These are phyloP conservation scores for Crotalus horridus DNA, from an alignment of 2,113 vertebrate genomes.

Conservation along the genomic window DNA sequence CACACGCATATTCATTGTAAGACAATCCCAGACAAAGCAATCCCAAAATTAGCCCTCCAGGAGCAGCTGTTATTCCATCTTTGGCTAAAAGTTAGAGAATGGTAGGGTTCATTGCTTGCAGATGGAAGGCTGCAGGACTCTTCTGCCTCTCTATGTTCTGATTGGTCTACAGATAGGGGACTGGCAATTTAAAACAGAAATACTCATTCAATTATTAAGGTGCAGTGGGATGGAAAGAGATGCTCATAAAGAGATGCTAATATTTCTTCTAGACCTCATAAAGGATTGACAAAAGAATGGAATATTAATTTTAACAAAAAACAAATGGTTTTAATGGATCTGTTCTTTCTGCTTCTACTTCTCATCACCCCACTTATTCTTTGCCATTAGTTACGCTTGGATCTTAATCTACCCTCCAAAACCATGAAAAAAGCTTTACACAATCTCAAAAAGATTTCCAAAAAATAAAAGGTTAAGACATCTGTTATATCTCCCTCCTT, in stretches of 20 bases:
- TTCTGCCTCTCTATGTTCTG: slow-evolving; percentile 21
- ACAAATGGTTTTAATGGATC: slow-evolving; percentile 49
- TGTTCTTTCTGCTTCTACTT: background rate
- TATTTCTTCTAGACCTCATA: slow-evolving; percentile 32
- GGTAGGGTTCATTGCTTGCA: background rate
- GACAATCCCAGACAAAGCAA: background rate
- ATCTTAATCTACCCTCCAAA: slow-evolving; percentile 30
- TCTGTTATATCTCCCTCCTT: slow-evolving; percentile 68
- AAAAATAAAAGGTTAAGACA: slow-evolving; percentile 49
- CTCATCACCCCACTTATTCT: background rate
- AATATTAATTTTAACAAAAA: slow-evolving; percentile 45
- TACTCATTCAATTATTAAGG: slow-evolving; percentile 17
- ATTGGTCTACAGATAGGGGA: slow-evolving; percentile 38
- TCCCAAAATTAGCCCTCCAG: background rate
- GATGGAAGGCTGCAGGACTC: background rate
- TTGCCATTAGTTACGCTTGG: slow-evolving; percentile 41
- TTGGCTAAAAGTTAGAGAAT: background rate
- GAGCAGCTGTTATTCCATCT: background rate
- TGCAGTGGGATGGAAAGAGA: background rate
- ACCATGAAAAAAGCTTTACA: slow-evolving; percentile 29
- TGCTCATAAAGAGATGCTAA: slow-evolving; percentile 14
- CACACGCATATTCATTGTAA: background rate
- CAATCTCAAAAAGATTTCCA: slow-evolving; percentile 37
- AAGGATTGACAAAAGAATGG: slow-evolving; percentile 11
- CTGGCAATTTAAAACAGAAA: background rate